Base-by-base conservation (phyloP, 23 tunicate species). In the Clavelina lepadiformis region DNA sequence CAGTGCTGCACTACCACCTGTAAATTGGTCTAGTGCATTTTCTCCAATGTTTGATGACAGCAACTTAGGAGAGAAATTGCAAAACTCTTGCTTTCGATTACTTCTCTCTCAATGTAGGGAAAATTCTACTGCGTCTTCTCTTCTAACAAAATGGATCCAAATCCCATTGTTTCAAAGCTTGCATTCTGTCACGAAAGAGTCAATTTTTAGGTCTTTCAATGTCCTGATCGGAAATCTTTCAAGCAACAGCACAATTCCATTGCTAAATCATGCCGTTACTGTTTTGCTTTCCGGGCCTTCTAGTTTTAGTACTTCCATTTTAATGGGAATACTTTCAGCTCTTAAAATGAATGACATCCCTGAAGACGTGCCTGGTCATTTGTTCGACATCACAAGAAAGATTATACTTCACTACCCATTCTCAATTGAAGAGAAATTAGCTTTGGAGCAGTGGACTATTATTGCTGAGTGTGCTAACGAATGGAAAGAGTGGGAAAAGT, bases 1-100 rank as follows among this genome's bases (percentile, higher is more conserved):
- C 28, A 37, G 35, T 13, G 38, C 44, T 19, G 33, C 60, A 1
- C 44, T 73, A n/a, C 89, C 89, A 27, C 89, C 89, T 2, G 80
- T 82, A 18, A 66, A 82, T 46, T 82, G 80, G 89, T n/a, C 38
- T 7, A 23, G 21, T 1, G 51, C 41, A 6, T 31, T 78, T 24
- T 25, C 65, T 6, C n/a, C n/a, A n/a, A 31, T 47, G 23, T 4
- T 69, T 15, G 25, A 58, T 26, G 32, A 44, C 0, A 23, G 54
- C 11, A 66, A 61, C 2, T 46, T 35, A 18, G 24, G 46, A 45
- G 80, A 58, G 44, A 36, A 35, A 18, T 52, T 61, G 7, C 50
- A 37, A 65, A 63, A 29, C 18, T 31, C 61, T 56, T 65, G 72
- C 29, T 3, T 82, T 2, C 21, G 23, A 25, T 25, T 82, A 22